phyloP scores from a whole-genome alignment of 2,113 vertebrate genomes.

The Hypocryptadius cinnamomeus region DNA sequence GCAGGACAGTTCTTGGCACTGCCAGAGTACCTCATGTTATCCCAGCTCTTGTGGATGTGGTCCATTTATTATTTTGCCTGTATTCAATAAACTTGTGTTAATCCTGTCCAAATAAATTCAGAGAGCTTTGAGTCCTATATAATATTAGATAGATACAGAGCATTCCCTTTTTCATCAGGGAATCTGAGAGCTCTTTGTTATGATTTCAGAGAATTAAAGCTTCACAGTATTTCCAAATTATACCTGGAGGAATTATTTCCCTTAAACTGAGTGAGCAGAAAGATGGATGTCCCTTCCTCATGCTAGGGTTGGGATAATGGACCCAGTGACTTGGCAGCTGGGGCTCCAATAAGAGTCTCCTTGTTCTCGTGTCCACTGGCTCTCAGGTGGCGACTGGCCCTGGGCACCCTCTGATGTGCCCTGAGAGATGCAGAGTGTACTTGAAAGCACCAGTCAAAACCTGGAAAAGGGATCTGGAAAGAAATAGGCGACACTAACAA shows the following conservation, averaged over 20 bases:
- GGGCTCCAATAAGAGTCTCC: background rate
- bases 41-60: background rate
- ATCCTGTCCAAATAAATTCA: background rate
- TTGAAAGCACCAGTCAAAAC: background rate
- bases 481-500: background rate
- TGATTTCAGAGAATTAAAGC: background rate
- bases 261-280: background rate
- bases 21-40: background rate
- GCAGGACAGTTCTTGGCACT: background rate
- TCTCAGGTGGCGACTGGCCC: background rate
- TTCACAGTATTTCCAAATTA: background rate
- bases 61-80: background rate
- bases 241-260: constrained; percentile 17
- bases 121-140: background rate
- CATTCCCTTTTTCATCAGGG: background rate
- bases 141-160: background rate
- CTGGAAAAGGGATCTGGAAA: background rate
- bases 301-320: background rate
- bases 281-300: constrained; percentile 21
- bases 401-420: background rate
- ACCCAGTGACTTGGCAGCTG: background rate
- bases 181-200: constrained; percentile 28
- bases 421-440: background rate
- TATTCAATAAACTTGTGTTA: background rate
- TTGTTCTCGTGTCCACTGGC: background rate